phyloP scores from a whole-genome alignment of 2,113 vertebrate species.

The Xenopus laevis region DNA sequence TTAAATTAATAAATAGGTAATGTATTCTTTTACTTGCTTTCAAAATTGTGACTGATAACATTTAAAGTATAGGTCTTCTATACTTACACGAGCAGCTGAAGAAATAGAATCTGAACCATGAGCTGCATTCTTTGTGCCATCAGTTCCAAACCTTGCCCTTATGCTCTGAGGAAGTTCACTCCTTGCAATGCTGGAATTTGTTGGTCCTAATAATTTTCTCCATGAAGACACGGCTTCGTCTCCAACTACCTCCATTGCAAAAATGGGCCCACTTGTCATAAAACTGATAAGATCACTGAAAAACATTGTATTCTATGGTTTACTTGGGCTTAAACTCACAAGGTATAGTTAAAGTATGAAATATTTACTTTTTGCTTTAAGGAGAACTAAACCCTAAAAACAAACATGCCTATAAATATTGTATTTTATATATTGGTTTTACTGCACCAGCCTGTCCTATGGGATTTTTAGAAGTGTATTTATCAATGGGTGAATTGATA shows the following conservation, averaged over 20 bases:
- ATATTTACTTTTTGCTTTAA: no score
- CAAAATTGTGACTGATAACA: no score
- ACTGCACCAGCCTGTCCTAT: no score
- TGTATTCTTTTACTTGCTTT: no score
- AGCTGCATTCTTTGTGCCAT: conserved; percentile 74
- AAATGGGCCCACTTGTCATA: conserved; percentile 77
- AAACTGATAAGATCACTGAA: conserved; percentile 82
- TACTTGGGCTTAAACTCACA: no score
- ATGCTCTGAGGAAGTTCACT: conserved; percentile 71
- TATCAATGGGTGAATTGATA: no score
- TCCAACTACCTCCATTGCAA: conserved; percentile 90
- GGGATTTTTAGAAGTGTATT: no score
- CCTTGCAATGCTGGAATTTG: conserved; percentile 67
- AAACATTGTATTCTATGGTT: conserved; percentile 27
- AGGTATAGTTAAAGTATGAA: no score
- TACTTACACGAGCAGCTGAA: conserved; percentile 84
- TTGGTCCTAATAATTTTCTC: conserved; percentile 77
- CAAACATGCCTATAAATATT: no score
- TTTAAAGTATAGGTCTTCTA: neutral
- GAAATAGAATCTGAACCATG: conserved; percentile 84
- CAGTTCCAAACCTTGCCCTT: conserved; percentile 74
- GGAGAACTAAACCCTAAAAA: no score
- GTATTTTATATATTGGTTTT: no score
- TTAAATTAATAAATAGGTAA: no score
- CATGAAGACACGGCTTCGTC: conserved; percentile 82